Percentiles rank a stretch among this genome's conserved stretches.
These are phyloP conservation scores for Junco hyemalis DNA, from an alignment of 2,113 vertebrate species.

Conservation along the genomic window DNA sequence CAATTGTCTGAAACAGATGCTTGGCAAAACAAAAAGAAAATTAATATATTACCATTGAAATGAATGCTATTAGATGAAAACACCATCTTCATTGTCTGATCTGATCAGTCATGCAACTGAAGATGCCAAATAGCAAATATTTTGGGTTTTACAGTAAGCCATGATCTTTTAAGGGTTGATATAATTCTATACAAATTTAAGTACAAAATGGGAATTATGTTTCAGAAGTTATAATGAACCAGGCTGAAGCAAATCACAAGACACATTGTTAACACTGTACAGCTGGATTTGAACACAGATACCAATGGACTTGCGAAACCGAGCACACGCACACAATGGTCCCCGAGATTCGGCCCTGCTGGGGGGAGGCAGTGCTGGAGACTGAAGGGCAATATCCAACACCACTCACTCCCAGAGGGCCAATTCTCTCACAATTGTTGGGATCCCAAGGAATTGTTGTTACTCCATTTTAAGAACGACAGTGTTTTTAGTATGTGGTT, in stretches of 20 bases:
- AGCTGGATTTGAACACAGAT: not conserved
- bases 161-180: not conserved
- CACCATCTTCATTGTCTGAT: not conserved
- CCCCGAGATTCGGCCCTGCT: slow-evolving; percentile 14
- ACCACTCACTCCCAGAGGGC: not conserved
- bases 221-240: slow-evolving; percentile 10
- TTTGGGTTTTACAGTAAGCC: slow-evolving; percentile 47
- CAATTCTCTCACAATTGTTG: not conserved
- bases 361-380: not conserved
- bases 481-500: not conserved
- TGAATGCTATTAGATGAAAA: slow-evolving; percentile 33
- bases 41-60: not conserved
- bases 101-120: not conserved
- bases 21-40: slow-evolving; percentile 26
- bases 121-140: not conserved
- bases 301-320: not conserved
- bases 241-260: slow-evolving; percentile 1
- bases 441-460: slow-evolving; percentile 7
- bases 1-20: not conserved
- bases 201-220: slow-evolving; percentile 8
- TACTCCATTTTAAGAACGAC: not conserved
- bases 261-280: slow-evolving; percentile 8
- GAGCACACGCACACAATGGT: not conserved
- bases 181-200: not conserved
- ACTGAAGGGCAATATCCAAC: not conserved